Evolutionary conservation across 2,888 invertebrate genomes (phyloP), one percentile per base, ranked within the genome.

Genomic region (Ferrisia virgata): DNA sequence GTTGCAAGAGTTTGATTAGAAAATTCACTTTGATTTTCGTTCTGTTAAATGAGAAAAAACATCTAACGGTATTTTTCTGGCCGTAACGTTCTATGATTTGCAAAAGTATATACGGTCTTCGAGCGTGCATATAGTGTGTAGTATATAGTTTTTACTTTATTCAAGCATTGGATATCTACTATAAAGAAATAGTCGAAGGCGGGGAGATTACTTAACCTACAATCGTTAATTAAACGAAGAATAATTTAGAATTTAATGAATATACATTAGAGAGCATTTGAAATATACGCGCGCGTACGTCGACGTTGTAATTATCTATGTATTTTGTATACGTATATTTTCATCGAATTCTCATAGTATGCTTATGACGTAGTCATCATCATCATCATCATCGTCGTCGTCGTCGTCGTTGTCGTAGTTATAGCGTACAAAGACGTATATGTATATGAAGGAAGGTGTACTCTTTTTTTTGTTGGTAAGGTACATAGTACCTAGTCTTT

Each of bases 181-280:
- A 22, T 9, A 53, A 22, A 64, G 64, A 31, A 58, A 64, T 11
- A 28, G 9, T 13, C 64, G 28, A 64, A 28, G 64, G 64, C 28
- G 28, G 64, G 64, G 28, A 28, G 64, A 64, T 64, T 64, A 64
- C 64, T 64, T 64, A 64, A 64, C 64, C 64, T 64, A 64, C 64
- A 64, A 64, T 64, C 64, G 64, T 64, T 64, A 64, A 64, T 64
- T 64, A 64, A 64, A 64, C 64, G 64, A 31, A 64, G 64, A 64
- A 64, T 64, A 64, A 64, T 64, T 64, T 64, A 64, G 64, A 31
- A 64, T 64, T 31, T 64, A 64, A 64, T 64, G 64, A 64, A 64
- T 64, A 64, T 64, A 64, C 64, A 64, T 64, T 64, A 64, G 64
- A 64, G 64, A 64, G 64, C 64, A 64, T 64, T 64, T 64, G 64